Evolutionary conservation across 1,140 invertebrate genomes (phyloP).

Genomic region (Drosophila burlai): DNA sequence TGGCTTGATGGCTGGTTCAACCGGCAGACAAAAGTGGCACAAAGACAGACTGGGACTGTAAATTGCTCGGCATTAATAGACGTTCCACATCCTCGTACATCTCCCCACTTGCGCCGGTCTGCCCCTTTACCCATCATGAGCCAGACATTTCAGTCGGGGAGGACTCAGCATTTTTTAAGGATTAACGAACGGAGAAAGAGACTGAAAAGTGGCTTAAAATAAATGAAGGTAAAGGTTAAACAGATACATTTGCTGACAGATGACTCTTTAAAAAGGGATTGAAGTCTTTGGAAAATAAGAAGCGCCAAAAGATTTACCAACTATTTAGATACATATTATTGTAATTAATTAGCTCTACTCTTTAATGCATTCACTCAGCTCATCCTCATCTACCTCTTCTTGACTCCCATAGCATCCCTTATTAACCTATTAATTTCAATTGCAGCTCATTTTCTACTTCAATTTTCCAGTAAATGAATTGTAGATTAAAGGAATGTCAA

Average conservation of each 20-base stretch:
- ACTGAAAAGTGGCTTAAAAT: slow-evolving; percentile 30
- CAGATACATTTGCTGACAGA: slow-evolving; percentile 31
- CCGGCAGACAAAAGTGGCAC: slow-evolving; percentile 33
- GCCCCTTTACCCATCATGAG: background rate
- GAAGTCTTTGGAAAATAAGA: background rate
- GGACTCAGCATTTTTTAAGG: slow-evolving; percentile 36
- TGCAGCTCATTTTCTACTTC: slow-evolving; percentile 3
- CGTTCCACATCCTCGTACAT: slow-evolving; percentile 4
- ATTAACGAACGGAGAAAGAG: slow-evolving; percentile 21
- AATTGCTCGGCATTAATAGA: slow-evolving; percentile 73
- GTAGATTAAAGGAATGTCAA: slow-evolving; percentile 40
- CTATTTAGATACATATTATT: background rate
- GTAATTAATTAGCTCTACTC: background rate
- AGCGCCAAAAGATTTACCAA: background rate
- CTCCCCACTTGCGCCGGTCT: background rate
- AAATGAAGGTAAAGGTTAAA: slow-evolving; percentile 24
- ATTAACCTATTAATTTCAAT: slow-evolving; percentile 33
- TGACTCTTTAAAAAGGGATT: background rate
- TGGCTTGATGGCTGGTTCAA: slow-evolving; percentile 40
- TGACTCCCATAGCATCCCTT: background rate
- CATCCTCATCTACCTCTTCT: too few relatives aligned
- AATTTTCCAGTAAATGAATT: slow-evolving; percentile 37
- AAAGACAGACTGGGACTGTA: slow-evolving; percentile 70
- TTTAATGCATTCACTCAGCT: too few relatives aligned
- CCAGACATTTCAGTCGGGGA: slow-evolving; percentile 32